These are phyloP conservation scores for Oryzias melastigma DNA, from an alignment of 2,113 vertebrate species.

Conservation along the genomic window DNA sequence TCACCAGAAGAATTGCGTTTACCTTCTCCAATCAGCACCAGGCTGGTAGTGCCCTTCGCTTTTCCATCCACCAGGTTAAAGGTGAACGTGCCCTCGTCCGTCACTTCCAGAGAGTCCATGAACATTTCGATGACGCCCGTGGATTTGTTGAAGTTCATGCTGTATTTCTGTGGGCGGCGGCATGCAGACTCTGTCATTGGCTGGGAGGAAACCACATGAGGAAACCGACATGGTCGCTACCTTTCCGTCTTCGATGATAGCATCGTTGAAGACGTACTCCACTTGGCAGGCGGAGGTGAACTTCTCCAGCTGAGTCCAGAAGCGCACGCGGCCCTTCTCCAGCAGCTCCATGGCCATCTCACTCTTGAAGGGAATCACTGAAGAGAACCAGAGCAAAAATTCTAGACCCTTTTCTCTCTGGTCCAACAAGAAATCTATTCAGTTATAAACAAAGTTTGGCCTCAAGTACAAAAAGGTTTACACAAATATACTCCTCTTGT, in stretches of 20 bases:
- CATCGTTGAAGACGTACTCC: conserved; percentile 91
- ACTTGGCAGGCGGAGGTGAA: conserved; percentile 85
- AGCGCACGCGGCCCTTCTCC: conserved; percentile 94
- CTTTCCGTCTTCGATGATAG: conserved; percentile 86
- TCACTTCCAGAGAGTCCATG: conserved; percentile 92
- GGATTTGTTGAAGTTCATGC: conserved; percentile 87
- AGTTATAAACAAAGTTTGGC: too few species aligned
- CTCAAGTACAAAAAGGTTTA: too few species aligned
- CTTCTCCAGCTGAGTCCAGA: conserved; percentile 94
- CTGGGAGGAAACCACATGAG: not conserved
- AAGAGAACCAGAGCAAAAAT: conserved; percentile 9
- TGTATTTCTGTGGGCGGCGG: conserved; percentile 86
- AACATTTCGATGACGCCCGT: conserved; percentile 93
- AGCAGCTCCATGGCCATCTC: conserved; percentile 92
- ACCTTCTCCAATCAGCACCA: conserved; percentile 97
- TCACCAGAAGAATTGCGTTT: too few species aligned
- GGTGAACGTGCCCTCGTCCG: conserved; percentile 94
- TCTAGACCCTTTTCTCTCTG: not conserved
- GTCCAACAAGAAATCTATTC: too few species aligned
- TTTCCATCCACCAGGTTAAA: conserved; percentile 96
- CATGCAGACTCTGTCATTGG: not conserved
- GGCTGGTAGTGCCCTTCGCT: conserved; percentile 90
- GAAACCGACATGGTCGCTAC: conserved; percentile 61
- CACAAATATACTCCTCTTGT: too few species aligned
- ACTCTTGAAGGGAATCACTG: conserved; percentile 88